phyloP scores from a whole-genome alignment of 2,888 invertebrate genomes.

The Lapara coniferarum region DNA sequence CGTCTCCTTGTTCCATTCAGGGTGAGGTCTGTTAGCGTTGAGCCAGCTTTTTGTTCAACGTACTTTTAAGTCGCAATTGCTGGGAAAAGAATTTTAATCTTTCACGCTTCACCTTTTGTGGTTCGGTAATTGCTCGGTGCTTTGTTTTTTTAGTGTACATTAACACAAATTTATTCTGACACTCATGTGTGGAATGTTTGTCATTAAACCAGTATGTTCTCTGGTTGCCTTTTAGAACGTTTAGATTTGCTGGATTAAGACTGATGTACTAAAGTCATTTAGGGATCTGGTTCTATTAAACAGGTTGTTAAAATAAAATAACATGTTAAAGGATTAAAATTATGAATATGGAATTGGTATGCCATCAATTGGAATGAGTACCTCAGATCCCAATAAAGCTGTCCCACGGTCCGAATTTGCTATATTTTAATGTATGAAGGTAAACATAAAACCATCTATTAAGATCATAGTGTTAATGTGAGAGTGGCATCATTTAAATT shows the following conservation, averaged over 20 bases:
- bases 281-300: background rate
- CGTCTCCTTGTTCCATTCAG: constrained; percentile 53
- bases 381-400: background rate
- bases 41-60: constrained; percentile 60
- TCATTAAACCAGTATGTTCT: constrained; percentile 20
- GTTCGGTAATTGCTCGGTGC: constrained; percentile 40
- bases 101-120: constrained; percentile 44
- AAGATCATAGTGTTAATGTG: background rate
- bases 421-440: background rate
- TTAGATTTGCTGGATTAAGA: background rate
- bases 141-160: constrained; percentile 20
- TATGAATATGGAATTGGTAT: background rate
- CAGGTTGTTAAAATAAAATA: background rate
- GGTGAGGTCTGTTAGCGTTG: constrained; percentile 64
- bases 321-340: background rate
- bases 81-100: constrained; percentile 66
- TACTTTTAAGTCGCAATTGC: constrained; percentile 54
- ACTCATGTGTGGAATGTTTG: constrained; percentile 9
- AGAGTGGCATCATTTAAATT: background rate
- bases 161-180: constrained; percentile 22
- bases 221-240: background rate
- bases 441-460: background rate
- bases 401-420: background rate
- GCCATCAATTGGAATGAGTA: background rate
- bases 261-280: background rate